These are phyloP conservation scores for Sinopyrophorus schimmeli DNA, from an alignment of 2,888 invertebrate genomes.

Conservation along the genomic window DNA sequence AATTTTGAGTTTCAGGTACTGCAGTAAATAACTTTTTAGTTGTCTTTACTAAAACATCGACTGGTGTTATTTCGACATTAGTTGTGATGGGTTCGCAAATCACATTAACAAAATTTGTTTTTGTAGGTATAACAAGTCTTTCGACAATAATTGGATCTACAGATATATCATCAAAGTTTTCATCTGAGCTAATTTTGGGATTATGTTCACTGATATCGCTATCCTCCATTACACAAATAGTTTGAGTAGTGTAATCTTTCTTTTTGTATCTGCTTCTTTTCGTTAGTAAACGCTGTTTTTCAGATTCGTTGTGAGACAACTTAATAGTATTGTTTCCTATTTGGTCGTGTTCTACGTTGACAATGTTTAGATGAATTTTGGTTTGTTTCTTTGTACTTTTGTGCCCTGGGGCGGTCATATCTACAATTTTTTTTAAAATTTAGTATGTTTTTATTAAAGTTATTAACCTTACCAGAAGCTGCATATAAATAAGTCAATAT, in stretches of 20 bases:
- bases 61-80: slow-evolving; percentile 37
- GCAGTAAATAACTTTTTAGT: slow-evolving; percentile 80
- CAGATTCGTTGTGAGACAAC: slow-evolving; percentile 19
- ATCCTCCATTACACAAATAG: slow-evolving; percentile 46
- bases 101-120: slow-evolving; percentile 39
- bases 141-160: slow-evolving; percentile 41
- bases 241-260: slow-evolving; percentile 43
- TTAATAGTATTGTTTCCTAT: too few species aligned
- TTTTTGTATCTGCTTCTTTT: slow-evolving; percentile 49
- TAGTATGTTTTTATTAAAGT: background rate
- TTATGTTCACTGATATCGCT: slow-evolving; percentile 10
- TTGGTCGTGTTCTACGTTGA: slow-evolving; percentile 1
- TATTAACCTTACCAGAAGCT: slow-evolving; percentile 47
- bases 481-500: slow-evolving; percentile 53
- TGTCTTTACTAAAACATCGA: slow-evolving; percentile 77
- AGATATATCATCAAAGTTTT: background rate
- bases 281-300: background rate
- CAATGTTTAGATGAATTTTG: background rate
- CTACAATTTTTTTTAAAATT: too few species aligned
- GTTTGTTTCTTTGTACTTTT: slow-evolving; percentile 35
- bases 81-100: background rate
- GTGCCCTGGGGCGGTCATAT: slow-evolving; percentile 43
- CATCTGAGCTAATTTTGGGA: background rate
- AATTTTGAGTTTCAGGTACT: slow-evolving; percentile 36
- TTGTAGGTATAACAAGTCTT: slow-evolving; percentile 45